Percentiles rank a stretch among this genome's conserved stretches.
Conservation (phyloP, 2,113 vertebrate genomes). For the Dasyornis broadbenti region DNA sequence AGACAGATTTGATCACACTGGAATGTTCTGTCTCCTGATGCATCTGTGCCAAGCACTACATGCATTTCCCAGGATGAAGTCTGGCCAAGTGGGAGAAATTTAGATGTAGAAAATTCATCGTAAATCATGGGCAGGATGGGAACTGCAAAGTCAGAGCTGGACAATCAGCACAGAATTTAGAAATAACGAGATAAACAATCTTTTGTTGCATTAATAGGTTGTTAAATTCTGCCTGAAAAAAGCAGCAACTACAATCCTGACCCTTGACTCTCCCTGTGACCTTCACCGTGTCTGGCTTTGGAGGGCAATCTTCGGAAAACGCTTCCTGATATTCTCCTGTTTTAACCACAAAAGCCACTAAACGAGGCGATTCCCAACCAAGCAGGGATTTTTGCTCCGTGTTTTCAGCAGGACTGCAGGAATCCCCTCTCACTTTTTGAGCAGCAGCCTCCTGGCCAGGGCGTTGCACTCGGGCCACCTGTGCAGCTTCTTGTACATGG, state of each 20-base stretch:
- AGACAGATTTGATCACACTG: not conserved
- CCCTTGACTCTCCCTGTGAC: not conserved
- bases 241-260: not conserved
- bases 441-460: slow-evolving; percentile 85
- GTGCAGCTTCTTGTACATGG: slow-evolving; percentile 88
- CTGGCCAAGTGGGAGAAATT: not conserved
- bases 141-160: not conserved
- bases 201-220: not conserved
- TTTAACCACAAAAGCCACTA: not conserved
- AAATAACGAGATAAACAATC: not conserved
- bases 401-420: not conserved
- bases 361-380: not conserved
- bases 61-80: not conserved
- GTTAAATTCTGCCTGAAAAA: not conserved
- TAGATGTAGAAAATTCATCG: not conserved
- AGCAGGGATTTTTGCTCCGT: not conserved
- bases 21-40: not conserved
- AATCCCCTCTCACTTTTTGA: slow-evolving; percentile 86
- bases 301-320: not conserved
- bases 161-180: not conserved
- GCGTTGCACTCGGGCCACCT: slow-evolving; percentile 95
- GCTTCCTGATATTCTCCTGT: not conserved
- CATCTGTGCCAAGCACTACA: not conserved
- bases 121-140: not conserved
- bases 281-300: not conserved